Base-by-base conservation (phyloP, 2,888 invertebrate genomes). In the Lasioglossum villosulum region DNA sequence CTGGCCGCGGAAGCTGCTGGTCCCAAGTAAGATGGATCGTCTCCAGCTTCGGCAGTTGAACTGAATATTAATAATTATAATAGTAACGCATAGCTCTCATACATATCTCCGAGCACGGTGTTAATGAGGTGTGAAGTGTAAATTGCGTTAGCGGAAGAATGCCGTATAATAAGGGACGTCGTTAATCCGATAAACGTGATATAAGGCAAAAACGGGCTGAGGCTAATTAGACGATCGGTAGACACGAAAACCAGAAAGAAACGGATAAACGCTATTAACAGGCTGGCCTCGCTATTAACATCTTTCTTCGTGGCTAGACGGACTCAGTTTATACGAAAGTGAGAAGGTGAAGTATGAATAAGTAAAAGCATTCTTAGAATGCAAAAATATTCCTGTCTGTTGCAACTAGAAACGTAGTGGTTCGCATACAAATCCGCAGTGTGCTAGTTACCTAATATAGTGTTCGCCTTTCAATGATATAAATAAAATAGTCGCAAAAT, bases 11-110 rank as follows among this genome's bases (percentile, higher is more conserved):
- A n/a, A 56, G 30, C 37, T 39, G 12, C 5, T 23, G 14, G 14
- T 84, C 78, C 23, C 19, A 75, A 59, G 84, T 39, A 78, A 84
- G 79, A 84, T 75, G 71, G 84, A 84, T 84, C 75, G 75, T 10
- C 14, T 39, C 34, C 23, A 30, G n/a, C 34, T 14, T 30, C 27
- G 27, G 16, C 66, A 34, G 75, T 79, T 45, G 19, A 19, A 74
- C 37, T 34, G 70, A 63, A 77, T 74, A 68, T 68, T 37, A 37
- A 68, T 68, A 37, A 68, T 37, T 34, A 68, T 68, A 37, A 68
- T 37, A 34, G 68, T 4, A 68, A 68, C 1, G 34, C 34, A 37
- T 37, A 23, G 37, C 23, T 68, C 66, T 68, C 37, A 23, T 10
- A 2, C 6, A 0, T 48, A 48, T 66, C 30, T 30, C 66, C 30